Base-by-base conservation (phyloP, 2,797 vertebrate genomes). In the Dromococcyx pavoninus region DNA sequence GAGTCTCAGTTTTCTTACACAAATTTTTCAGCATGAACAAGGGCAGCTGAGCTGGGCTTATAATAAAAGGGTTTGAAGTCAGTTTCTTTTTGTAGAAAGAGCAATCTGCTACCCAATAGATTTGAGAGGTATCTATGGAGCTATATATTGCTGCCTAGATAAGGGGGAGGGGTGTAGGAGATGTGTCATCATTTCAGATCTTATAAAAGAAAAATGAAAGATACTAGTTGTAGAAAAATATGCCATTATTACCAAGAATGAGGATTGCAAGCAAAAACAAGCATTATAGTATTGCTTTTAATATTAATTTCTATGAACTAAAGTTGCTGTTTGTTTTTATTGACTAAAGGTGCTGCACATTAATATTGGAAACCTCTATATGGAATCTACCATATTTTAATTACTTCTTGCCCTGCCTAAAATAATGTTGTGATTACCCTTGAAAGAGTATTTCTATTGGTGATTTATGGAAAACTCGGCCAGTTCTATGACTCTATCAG, bases 371-470 rank as follows among this genome's bases (percentile, higher is more conserved):
- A 97, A 89, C 35, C 27, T 94, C 58, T 91, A 28, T 78, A 84
- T 6, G 32, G 50, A 94, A 87, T 91, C 77, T 90, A 93, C 89
- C 93, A 91, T 30, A 91, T 97, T 98, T 97, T 97, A 97, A 97
- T 97, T 96, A 96, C 97, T 97, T 96, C 82, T 94, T 96, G 86
- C 83, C 90, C 89, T 96, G 75, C 64, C 82, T 96, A 88, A 69
- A 94, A 84, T 97, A 95, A 97, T 96, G 71, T 91, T 95, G 90
- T 77, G 83, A 96, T 95, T 97, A 95, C 60, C 88, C 87, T 97
- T 96, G 95, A 95, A 97, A 95, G 53, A 85, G 30, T 84, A 81
- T 94, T 93, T 81, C 71, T 50, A 3, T 32, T 76, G 56, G 74
- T 94, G 92, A 97, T 95, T 96, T 94, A 96, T 97, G 73, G 76